Evolutionary conservation across 2,888 invertebrate genomes (phyloP).

Genomic region (Petrolisthes cinctipes): DNA sequence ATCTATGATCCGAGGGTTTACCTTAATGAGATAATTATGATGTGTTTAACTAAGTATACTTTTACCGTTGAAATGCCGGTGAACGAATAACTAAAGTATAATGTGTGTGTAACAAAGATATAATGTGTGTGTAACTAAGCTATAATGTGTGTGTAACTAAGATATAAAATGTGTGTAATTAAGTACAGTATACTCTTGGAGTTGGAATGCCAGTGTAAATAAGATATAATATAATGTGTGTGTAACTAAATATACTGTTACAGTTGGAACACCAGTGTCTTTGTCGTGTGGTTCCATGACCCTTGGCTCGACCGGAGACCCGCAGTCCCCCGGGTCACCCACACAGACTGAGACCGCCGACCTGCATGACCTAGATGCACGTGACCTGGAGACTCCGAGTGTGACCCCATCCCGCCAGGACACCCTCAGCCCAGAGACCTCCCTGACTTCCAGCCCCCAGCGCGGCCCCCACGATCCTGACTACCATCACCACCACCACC

Average conservation of each 20-base stretch:
- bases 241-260: slow-evolving; percentile 5
- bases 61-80: too few species aligned
- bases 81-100: too few species aligned
- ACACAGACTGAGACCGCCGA: slow-evolving; percentile 61
- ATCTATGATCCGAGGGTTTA: too few species aligned
- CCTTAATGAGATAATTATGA: too few species aligned
- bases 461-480: slow-evolving; percentile 69
- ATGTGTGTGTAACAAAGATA: too few species aligned
- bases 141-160: too few species aligned
- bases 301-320: slow-evolving; percentile 75
- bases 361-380: slow-evolving; percentile 61
- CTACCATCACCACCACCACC: slow-evolving; percentile 67
- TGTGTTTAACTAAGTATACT: too few species aligned
- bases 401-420: slow-evolving; percentile 67
- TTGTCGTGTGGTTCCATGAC: slow-evolving; percentile 70
- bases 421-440: slow-evolving; percentile 67
- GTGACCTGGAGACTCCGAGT: slow-evolving; percentile 66
- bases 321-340: slow-evolving; percentile 61
- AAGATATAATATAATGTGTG: background rate
- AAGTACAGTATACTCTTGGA: background rate
- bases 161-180: too few species aligned
- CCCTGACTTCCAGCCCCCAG: slow-evolving; percentile 67
- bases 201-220: background rate
- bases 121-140: too few species aligned
- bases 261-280: slow-evolving; percentile 68